Evolutionary conservation across 2,113 vertebrate genomes (phyloP), one percentile per base, ranked within the genome.

Genomic region (Loxodonta africana): DNA sequence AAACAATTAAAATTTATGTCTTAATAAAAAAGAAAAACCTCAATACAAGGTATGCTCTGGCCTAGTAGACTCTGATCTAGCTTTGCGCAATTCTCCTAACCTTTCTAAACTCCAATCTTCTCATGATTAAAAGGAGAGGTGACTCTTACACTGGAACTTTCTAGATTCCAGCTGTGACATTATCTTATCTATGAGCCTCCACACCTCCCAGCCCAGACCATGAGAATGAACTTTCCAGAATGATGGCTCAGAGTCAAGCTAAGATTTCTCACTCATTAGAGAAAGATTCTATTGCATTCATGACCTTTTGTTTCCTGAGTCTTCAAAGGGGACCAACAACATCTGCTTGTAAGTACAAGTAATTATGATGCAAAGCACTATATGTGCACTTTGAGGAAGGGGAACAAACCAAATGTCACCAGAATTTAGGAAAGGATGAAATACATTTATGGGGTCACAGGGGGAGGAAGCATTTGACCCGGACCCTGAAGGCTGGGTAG

Each of bases 221-320:
- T 25, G 14, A 84, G 44, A 83, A 86, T 21, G 26, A 44, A 41
- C 48, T 78, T 74, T 97, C 86, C 63, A 84, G 65, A 41, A 44
- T 14, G 57, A 23, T 5, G 21, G n/a, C 10, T 88, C 41, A 14
- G 8, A 60, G 60, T 73, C 83, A 69, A 44, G 11, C 83, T 28
- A 25, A 73, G 67, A 86, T n/a, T 26, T 80, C 37, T 83, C 28
- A 46, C 37, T 51, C 82, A 41, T 62, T 33, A n/a, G 53, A 82
- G 82, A 21, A 33, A 81, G 17, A 30, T 51, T 80, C 28, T 33
- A 5, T 25, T 41, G 51, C 37, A 12, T 46, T 33, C 33, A 20
- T 8, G 8, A 30, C 23, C 25, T 21, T 86, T 60, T 48, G 37
- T 33, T 90, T 67, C 23, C 25, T 63, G 37, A 48, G 23, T 57